Evolutionary conservation across 2,113 vertebrate species (phyloP).

Genomic region (Paracanthobrama guichenoti): DNA sequence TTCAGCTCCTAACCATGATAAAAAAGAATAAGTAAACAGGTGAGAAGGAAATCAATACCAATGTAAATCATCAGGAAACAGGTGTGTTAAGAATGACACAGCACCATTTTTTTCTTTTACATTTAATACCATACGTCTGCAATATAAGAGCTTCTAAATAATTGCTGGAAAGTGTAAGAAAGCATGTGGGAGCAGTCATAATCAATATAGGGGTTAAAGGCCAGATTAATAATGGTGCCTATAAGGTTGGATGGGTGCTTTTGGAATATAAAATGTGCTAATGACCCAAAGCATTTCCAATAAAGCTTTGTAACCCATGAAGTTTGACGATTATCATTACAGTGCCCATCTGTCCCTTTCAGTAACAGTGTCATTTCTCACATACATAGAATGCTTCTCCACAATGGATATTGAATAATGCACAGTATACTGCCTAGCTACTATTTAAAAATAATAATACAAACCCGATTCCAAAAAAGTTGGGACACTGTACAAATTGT

Average conservation of each 20-base stretch:
- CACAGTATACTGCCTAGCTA: neutral
- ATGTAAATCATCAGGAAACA: neutral
- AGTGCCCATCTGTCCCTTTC: conserved; percentile 70
- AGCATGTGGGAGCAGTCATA: conserved; percentile 48
- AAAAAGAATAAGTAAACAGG: conserved; percentile 18
- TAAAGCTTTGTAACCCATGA: conserved; percentile 69
- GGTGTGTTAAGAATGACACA: neutral
- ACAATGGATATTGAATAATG: neutral
- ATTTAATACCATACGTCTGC: conserved; percentile 3
- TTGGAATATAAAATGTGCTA: conserved; percentile 69
- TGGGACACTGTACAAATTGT: no score
- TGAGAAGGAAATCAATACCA: neutral
- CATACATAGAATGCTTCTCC: conserved; percentile 19
- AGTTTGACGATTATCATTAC: conserved; percentile 70
- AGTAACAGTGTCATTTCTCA: conserved; percentile 45
- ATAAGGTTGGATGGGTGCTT: conserved; percentile 58
- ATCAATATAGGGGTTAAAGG: conserved; percentile 66
- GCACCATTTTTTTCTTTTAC: neutral
- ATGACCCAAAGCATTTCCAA: conserved; percentile 60
- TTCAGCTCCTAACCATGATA: conserved; percentile 62
- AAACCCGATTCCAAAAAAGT: no score
- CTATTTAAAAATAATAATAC: no score
- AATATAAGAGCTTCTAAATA: neutral
- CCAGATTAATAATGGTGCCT: conserved; percentile 49
- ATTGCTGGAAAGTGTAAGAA: conserved; percentile 7